Percentiles rank a stretch among this genome's conserved stretches.
These are phyloP conservation scores for Yponomeuta malinellus DNA, from an alignment of 2,888 invertebrate species.

Conservation along the genomic window DNA sequence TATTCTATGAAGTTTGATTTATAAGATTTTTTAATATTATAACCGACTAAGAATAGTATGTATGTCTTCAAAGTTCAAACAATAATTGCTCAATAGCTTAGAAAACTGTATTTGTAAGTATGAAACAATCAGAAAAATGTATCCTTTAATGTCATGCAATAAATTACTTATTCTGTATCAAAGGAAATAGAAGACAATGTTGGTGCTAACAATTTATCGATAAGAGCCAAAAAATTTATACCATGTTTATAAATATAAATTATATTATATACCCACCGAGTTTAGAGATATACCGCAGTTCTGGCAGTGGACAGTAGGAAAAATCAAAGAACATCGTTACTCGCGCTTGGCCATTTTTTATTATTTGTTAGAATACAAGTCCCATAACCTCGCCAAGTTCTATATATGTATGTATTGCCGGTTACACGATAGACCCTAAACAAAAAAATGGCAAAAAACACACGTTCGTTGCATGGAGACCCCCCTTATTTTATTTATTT, in stretches of 20 bases:
- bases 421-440: no score
- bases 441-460: no score
- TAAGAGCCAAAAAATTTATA: conserved; percentile 27
- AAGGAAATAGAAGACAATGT: conserved; percentile 7
- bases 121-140: no score
- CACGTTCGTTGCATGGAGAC: no score
- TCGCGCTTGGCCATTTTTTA: no score
- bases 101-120: not conserved
- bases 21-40: not conserved
- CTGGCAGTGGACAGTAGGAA: no score
- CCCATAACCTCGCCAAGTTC: no score
- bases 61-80: not conserved
- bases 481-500: no score
- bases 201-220: conserved; percentile 24
- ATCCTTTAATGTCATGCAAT: not conserved
- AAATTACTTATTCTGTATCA: not conserved
- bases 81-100: not conserved
- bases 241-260: not conserved
- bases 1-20: not conserved
- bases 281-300: not conserved
- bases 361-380: no score
- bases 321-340: no score
- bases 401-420: no score
- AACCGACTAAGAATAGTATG: not conserved
- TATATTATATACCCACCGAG: conserved; percentile 10